Conservation (phyloP, 2,113 vertebrate genomes). For the Heloderma charlesbogerti region DNA sequence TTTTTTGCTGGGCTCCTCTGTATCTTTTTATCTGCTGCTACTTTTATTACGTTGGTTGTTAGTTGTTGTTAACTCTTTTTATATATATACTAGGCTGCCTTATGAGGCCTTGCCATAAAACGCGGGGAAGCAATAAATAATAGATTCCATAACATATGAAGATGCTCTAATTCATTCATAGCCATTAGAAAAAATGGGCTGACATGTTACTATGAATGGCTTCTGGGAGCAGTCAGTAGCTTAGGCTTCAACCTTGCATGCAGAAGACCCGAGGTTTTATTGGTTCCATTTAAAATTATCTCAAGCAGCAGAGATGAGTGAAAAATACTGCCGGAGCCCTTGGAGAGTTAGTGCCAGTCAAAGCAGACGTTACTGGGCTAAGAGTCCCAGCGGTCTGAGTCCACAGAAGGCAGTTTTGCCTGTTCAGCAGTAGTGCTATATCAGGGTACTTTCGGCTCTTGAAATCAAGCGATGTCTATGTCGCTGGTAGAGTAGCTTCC, state of each 20-base stretch:
- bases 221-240: not conserved
- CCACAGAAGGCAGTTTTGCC: too few species aligned
- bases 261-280: not conserved
- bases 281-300: not conserved
- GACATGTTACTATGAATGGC: not conserved
- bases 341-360: not conserved
- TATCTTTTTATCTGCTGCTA: too few species aligned
- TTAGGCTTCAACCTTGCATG: not conserved
- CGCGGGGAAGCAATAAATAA: too few species aligned
- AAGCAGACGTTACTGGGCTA: too few species aligned
- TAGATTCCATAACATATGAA: too few species aligned
- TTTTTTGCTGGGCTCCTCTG: too few species aligned
- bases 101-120: too few species aligned
- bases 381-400: not conserved
- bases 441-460: not conserved
- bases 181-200: not conserved
- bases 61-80: too few species aligned
- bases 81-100: too few species aligned
- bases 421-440: too few species aligned
- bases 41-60: too few species aligned
- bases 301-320: not conserved
- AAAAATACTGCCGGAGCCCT: not conserved
- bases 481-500: too few species aligned
- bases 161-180: not conserved
- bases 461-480: not conserved